Percentiles rank a stretch among this genome's conserved stretches.
Conservation (phyloP, 2,797 vertebrate genomes). For the Enteromius paludinosus region DNA sequence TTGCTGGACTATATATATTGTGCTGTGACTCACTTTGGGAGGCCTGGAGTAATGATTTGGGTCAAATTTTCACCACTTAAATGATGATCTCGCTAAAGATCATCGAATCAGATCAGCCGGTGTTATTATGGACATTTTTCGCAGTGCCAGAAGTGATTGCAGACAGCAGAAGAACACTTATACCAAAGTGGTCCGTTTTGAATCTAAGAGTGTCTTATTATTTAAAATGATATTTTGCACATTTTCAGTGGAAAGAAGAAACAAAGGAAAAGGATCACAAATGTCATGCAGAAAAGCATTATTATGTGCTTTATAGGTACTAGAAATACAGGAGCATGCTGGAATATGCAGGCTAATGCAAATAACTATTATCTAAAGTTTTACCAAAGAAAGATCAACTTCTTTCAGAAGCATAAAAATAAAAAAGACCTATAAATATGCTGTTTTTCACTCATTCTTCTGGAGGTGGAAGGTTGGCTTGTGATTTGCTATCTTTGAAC, state of each 20-base stretch:
- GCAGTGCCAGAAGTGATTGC: not conserved
- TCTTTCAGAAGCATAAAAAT: not conserved
- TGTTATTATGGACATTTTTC: not conserved
- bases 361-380: too few relatives aligned
- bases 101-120: not conserved
- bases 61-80: not conserved
- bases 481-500: not conserved
- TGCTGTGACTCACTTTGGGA: not conserved
- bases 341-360: too few relatives aligned
- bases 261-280: too few relatives aligned
- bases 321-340: too few relatives aligned
- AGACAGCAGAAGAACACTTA: slow-evolving; percentile 11
- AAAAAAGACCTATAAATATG: not conserved
- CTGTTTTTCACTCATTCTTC: not conserved
- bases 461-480: not conserved
- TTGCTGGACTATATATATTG: slow-evolving; percentile 13
- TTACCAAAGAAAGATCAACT: not conserved
- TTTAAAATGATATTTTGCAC: not conserved
- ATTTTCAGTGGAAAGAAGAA: not conserved
- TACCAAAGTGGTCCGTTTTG: not conserved
- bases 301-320: too few relatives aligned
- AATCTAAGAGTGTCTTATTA: not conserved
- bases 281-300: too few relatives aligned
- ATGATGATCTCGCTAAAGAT: not conserved
- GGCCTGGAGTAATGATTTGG: not conserved